Conservation (phyloP, 2,888 invertebrate species). For the Holacanthella duospinosa region DNA sequence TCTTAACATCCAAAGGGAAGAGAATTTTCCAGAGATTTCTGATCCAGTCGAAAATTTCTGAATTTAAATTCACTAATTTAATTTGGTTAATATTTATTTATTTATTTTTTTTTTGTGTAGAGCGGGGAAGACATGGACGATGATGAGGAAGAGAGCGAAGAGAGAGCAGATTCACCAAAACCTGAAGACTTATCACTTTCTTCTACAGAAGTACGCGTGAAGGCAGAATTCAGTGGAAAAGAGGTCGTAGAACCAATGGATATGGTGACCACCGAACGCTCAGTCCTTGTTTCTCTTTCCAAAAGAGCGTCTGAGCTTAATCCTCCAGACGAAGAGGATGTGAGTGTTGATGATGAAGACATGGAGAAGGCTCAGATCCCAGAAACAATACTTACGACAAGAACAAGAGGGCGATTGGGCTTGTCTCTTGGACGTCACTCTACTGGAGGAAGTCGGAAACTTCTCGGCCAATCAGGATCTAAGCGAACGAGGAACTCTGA, state of each 20-base stretch:
- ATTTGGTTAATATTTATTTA: no score
- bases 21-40: background rate
- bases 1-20: no score
- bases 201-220: conserved; percentile 25
- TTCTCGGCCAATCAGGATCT: background rate
- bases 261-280: conserved; percentile 13
- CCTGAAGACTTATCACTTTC: conserved; percentile 34
- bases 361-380: background rate
- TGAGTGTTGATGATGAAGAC: conserved; percentile 13
- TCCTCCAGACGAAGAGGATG: conserved; percentile 20
- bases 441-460: conserved; percentile 7
- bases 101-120: background rate
- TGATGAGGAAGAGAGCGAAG: conserved; percentile 10
- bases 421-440: background rate
- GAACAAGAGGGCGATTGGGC: background rate
- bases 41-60: background rate
- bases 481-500: conserved; percentile 3
- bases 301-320: background rate
- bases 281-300: background rate
- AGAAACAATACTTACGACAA: background rate
- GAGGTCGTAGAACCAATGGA: conserved; percentile 18
- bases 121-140: conserved; percentile 9
- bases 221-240: conserved; percentile 17
- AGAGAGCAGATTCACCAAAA: conserved; percentile 26
- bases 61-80: background rate